Conservation (phyloP, 1,140 invertebrate genomes). For the Aphelinus atriplicis region DNA sequence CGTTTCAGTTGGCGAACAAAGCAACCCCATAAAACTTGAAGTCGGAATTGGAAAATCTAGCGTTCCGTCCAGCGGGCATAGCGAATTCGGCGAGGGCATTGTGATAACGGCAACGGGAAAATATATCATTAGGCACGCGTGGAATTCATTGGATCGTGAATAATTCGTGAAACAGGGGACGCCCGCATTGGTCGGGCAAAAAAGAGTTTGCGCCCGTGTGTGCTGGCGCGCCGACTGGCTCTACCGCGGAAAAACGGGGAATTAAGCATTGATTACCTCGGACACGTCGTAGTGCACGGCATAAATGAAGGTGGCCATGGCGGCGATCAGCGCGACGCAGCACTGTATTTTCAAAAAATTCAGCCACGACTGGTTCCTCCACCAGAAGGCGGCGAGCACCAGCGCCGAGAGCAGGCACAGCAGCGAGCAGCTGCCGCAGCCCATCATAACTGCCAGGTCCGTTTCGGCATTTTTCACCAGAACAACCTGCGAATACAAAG, state of each 20-base stretch:
- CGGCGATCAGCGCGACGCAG: conserved; percentile 69
- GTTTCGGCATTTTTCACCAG: conserved; percentile 50
- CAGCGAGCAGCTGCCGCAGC: conserved; percentile 70
- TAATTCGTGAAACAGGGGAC: not conserved
- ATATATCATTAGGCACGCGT: too few species aligned
- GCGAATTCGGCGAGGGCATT: too few species aligned
- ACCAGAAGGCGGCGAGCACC: conserved; percentile 70
- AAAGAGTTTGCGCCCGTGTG: too few species aligned
- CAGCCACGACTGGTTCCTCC: conserved; percentile 70
- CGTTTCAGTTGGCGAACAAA: too few species aligned
- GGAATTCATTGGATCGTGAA: not conserved
- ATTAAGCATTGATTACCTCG: conserved; percentile 61
- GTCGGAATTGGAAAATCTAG: too few species aligned
- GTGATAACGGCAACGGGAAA: too few species aligned
- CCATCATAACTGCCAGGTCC: conserved; percentile 68
- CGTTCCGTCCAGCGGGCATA: too few species aligned
- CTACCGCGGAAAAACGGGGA: not conserved
- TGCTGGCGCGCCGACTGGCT: too few species aligned
- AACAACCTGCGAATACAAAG: conserved; percentile 43
- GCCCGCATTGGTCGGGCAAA: too few species aligned
- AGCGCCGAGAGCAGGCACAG: conserved; percentile 69
- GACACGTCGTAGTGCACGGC: conserved; percentile 68
- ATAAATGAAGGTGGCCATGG: conserved; percentile 73
- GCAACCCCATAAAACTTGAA: too few species aligned
- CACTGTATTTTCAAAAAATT: conserved; percentile 76